Percentiles rank a stretch among this genome's conserved stretches.
Conservation (phyloP, 2,113 vertebrate genomes). For the Anguilla japonica region DNA sequence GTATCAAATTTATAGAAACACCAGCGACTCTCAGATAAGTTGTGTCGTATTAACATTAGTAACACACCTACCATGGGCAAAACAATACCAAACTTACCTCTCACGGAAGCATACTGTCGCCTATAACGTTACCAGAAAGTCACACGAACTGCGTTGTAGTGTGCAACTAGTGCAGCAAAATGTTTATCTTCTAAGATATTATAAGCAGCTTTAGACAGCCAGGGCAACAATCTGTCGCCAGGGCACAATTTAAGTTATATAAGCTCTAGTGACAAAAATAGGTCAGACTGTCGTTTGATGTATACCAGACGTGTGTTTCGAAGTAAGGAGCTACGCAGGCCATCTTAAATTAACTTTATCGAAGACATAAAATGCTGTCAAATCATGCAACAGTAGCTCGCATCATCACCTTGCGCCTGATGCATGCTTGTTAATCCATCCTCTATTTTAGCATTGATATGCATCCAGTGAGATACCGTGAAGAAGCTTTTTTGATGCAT, state of each 20-base stretch:
- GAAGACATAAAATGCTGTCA: background rate
- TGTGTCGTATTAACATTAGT: background rate
- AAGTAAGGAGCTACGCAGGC: background rate
- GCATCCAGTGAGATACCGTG: background rate
- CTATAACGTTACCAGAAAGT: background rate
- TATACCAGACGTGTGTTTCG: background rate
- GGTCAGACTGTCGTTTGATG: conserved; percentile 30
- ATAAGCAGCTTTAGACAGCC: conserved; percentile 10
- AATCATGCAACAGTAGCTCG: background rate
- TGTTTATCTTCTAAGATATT: conserved; percentile 10
- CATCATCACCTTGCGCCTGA: background rate
- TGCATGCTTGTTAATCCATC: background rate
- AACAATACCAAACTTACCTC: background rate
- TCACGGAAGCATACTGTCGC: background rate
- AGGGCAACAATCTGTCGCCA: conserved; percentile 33
- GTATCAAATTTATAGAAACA: background rate
- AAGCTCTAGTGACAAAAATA: conserved; percentile 43
- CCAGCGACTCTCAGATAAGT: background rate
- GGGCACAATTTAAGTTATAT: conserved; percentile 29
- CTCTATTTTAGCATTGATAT: background rate
- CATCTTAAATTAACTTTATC: background rate
- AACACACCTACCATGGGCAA: background rate
- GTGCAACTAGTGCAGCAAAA: background rate
- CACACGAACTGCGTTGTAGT: background rate
- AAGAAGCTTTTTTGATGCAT: too few relatives aligned